These are phyloP conservation scores for Nemopilema nomurai DNA, from an alignment of 30 jellyfish, hydroid and myxozoan species.

Conservation along the genomic window DNA sequence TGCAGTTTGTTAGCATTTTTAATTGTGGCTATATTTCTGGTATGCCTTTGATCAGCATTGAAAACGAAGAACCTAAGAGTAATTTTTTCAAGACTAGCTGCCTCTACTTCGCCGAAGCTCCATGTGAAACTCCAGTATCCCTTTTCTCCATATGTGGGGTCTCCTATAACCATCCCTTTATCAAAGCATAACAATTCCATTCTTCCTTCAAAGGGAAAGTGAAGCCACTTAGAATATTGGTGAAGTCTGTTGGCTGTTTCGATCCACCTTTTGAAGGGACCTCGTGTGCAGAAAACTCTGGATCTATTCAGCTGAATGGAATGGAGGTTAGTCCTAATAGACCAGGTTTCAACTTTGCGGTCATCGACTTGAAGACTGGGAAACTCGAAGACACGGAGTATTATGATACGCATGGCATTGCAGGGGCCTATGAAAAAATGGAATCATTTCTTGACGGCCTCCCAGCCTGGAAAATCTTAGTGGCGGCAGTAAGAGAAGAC, in stretches of 20 bases:
- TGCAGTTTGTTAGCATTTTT: too few species aligned
- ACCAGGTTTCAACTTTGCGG: slow-evolving; percentile 94
- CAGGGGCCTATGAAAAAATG: slow-evolving; percentile 92
- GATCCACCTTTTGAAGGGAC: slow-evolving; percentile 98
- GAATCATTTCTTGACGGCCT: slow-evolving; percentile 66
- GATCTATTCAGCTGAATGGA: slow-evolving; percentile 86
- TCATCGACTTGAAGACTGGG: slow-evolving; percentile 85
- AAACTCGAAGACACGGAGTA: slow-evolving; percentile 72
- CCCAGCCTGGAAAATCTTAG: slow-evolving; percentile 85
- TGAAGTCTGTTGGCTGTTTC: slow-evolving; percentile 89
- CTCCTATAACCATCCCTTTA: too few species aligned
- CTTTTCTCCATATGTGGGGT: too few species aligned
- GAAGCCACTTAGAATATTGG: slow-evolving; percentile 43
- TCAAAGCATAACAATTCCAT: background rate
- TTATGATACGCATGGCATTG: slow-evolving; percentile 94
- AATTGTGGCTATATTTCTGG: too few species aligned
- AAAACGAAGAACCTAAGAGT: too few species aligned
- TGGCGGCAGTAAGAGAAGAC: slow-evolving; percentile 90
- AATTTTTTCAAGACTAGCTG: too few species aligned
- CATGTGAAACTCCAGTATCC: too few species aligned
- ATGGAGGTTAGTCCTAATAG: slow-evolving; percentile 85
- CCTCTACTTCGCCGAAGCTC: too few species aligned
- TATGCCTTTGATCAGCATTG: too few species aligned
- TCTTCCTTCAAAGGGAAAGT: slow-evolving; percentile 17
- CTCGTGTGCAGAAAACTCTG: slow-evolving; percentile 93